phyloP scores from a whole-genome alignment of 2,888 invertebrate genomes.

The Siphlonurus alternatus region DNA sequence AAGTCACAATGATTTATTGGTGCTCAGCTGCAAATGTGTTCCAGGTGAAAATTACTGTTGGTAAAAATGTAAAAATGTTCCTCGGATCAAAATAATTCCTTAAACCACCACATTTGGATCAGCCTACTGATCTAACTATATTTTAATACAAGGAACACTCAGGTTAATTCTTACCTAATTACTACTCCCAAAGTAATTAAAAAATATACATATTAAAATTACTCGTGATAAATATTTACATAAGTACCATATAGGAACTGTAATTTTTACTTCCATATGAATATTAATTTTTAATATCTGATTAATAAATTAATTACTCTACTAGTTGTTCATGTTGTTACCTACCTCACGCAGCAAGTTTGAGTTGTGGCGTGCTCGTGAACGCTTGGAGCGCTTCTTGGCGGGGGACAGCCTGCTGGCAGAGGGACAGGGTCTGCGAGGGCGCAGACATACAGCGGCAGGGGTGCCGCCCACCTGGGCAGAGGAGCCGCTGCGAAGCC shows the following conservation, averaged over 20 bases:
- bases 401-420: not conserved
- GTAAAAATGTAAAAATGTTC: too few species aligned
- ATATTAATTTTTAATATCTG: too few species aligned
- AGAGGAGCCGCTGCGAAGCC: not conserved
- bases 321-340: not conserved
- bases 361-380: not conserved
- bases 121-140: too few species aligned
- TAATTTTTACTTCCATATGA: too few species aligned
- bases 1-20: too few species aligned
- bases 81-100: too few species aligned
- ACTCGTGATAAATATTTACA: not conserved
- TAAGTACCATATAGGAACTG: too few species aligned
- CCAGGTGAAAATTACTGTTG: too few species aligned
- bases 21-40: too few species aligned
- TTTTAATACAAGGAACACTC: constrained; percentile 1
- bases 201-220: not conserved
- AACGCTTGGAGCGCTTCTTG: not conserved
- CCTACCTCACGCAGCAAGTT: not conserved
- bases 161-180: not conserved
- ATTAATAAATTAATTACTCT: too few species aligned
- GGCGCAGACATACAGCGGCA: not conserved
- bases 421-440: not conserved
- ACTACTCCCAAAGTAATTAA: not conserved
- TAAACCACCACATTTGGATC: too few species aligned
- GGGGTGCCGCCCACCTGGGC: not conserved